Base-by-base conservation (phyloP, 2,888 invertebrate species). In the Parnassius orleans region DNA sequence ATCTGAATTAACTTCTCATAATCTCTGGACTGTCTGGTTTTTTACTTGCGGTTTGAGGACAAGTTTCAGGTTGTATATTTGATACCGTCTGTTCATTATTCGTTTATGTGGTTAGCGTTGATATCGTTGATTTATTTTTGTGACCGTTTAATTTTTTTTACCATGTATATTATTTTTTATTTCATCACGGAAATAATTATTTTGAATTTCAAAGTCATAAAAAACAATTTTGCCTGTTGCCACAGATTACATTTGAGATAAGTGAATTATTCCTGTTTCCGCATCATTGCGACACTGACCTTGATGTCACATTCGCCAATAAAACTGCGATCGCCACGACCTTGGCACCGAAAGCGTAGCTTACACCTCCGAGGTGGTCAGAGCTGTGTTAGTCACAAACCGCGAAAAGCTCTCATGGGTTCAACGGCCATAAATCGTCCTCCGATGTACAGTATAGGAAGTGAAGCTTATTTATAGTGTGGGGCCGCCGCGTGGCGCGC, bases 401-500 rank as follows among this genome's bases (percentile, higher is more conserved):
- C 69, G 78, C 79, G 76, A 83, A 86, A 83, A 82, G 78, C 80
- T 87, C 82, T 83, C 79, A 78, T 78, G 86, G 80, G 90, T 88
- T 90, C 90, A 90, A 81, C 76, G 88, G 79, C 85, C 90, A 90
- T 89, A 88, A 86, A 85, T 86, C 84, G 83, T 83, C 81, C 86
- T 82, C 76, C 80, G 84, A 84, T 84, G 79, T 83, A 77, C 70
- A 74, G 78, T 82, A 83, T 87, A 86, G 88, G 90, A 89, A 89
- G 84, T 84, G 75, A 78, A 75, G 79, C 79, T 83, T 90, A 90
- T 90, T 90, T 84, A 86, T 90, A 89, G 87, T 82, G 81, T 73
- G 73, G 72, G 77, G 70, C 74, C 70, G 80, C 75, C 76, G 81
- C 81, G 81, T 71, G 76, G 72, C 71, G 72, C 73, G 69, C 65